Conservation (phyloP, 2,113 vertebrate genomes). For the Xyliphius kryptos region DNA sequence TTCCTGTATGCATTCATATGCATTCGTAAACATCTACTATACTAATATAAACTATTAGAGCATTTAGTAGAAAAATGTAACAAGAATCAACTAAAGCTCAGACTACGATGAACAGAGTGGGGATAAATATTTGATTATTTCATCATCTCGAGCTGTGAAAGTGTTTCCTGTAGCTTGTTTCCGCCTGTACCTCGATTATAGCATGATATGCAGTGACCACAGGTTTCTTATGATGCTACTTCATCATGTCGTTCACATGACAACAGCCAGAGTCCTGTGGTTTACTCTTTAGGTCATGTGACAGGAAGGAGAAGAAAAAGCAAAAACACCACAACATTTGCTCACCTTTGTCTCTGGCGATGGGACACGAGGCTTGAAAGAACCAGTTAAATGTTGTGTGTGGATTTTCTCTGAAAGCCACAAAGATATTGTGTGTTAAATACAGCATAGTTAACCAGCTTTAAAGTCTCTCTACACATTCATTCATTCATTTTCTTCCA, state of each 20-base stretch:
- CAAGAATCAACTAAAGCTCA: no score
- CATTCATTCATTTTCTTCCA: no score
- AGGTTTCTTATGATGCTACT: neutral
- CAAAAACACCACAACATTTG: neutral
- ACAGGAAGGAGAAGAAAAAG: slow-evolving; percentile 51
- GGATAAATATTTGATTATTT: no score
- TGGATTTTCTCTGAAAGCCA: slow-evolving; percentile 65
- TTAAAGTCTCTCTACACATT: no score
- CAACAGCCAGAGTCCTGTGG: slow-evolving; percentile 41
- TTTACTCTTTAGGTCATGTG: slow-evolving; percentile 49
- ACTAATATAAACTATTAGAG: no score
- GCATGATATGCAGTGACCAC: neutral
- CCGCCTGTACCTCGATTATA: neutral
- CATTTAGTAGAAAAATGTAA: no score
- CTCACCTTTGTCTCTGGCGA: slow-evolving; percentile 73
- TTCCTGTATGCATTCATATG: slow-evolving; percentile 10
- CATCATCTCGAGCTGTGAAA: no score
- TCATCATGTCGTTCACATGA: slow-evolving; percentile 7
- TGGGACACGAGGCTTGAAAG: slow-evolving; percentile 73
- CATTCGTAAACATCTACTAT: no score
- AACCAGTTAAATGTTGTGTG: slow-evolving; percentile 77
- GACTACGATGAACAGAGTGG: no score
- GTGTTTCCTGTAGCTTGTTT: neutral
- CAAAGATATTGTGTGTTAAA: no score
- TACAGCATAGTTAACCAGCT: no score